Evolutionary conservation across 2,888 invertebrate genomes (phyloP), one percentile per base, ranked within the genome.

Genomic region (Nephrocerus scutellatus): DNA sequence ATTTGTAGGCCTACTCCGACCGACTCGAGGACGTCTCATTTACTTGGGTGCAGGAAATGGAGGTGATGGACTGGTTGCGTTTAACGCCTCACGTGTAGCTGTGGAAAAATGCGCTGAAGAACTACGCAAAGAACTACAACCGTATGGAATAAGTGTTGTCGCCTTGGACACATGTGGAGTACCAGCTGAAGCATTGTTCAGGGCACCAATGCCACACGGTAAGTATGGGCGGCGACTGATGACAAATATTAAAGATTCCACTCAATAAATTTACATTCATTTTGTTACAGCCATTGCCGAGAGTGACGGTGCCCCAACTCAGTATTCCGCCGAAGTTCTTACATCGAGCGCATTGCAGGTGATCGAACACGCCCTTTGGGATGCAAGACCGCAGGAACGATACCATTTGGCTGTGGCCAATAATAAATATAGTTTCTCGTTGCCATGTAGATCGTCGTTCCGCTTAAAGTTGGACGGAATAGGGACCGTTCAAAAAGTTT

Each of bases 21-120:
- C 72, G 14, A 72, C 74, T 2, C 52, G 61, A 50, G 84, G 84
- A 35, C 74, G 84, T 43, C 74, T 85, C 36, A 76, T 84, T 49
- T 84, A 82, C 50, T 72, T 85, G 49, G 65, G 75, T 48, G 68
- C 73, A 36, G 68, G 72, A 24, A 66, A 63, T 44, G 59, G 61
- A 24, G 72, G 72, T 13, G 66, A 70, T 10, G 75, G 75, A 18
- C 55, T 76, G 44, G 74, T 76, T 18, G 76, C 74, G 34, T 76
- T 72, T 53, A 72, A 70, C 41, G 75, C 74, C 5, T 80, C 77
- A 0, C 74, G 83, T 23, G 81, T 82, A 65, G 86, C 85, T 6
- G 84, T 86, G 12, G 84, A 84, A 68, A 86, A 85, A 39, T 86
- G 84, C 5, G 83, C 83, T 43, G 76, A 79, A 21, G 84, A 84